phyloP scores from a whole-genome alignment of 2,888 invertebrate genomes.

The Lasioglossum zephyrum region DNA sequence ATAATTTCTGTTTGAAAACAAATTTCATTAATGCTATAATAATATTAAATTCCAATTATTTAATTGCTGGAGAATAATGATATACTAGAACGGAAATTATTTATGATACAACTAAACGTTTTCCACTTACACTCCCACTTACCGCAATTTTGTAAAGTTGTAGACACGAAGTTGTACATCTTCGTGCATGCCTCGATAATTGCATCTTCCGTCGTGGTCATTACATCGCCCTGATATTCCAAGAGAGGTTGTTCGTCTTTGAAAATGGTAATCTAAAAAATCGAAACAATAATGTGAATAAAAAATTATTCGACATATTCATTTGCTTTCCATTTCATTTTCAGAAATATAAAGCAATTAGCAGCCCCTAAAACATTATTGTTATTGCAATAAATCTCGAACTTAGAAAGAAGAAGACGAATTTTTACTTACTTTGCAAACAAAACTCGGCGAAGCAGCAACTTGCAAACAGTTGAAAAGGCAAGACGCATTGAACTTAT shows the following conservation, averaged over 20 bases:
- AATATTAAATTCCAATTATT: not conserved
- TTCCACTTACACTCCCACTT: conserved; percentile 25
- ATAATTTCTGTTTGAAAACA: not conserved
- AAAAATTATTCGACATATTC: not conserved
- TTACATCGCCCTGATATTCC: conserved; percentile 71
- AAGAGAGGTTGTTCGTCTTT: conserved; percentile 63
- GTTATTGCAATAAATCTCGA: not conserved
- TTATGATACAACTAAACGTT: not conserved
- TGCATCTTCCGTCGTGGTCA: conserved; percentile 70
- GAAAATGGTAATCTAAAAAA: conserved; percentile 70
- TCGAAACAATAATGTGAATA: not conserved
- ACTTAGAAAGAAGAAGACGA: not conserved
- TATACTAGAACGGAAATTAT: not conserved
- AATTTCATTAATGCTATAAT: not conserved
- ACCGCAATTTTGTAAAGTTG: conserved; percentile 24
- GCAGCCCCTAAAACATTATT: not conserved
- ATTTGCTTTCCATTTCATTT: not conserved
- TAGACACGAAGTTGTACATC: conserved; percentile 67
- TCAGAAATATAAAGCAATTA: not conserved
- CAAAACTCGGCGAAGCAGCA: conserved; percentile 57
- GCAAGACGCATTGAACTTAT: conserved; percentile 73
- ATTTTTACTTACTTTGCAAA: conserved; percentile 73
- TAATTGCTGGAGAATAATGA: not conserved
- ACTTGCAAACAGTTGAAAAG: conserved; percentile 69
- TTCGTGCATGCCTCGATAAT: conserved; percentile 69